Base-by-base conservation (phyloP, 2,797 vertebrate species). In the Liparis tanakae region DNA sequence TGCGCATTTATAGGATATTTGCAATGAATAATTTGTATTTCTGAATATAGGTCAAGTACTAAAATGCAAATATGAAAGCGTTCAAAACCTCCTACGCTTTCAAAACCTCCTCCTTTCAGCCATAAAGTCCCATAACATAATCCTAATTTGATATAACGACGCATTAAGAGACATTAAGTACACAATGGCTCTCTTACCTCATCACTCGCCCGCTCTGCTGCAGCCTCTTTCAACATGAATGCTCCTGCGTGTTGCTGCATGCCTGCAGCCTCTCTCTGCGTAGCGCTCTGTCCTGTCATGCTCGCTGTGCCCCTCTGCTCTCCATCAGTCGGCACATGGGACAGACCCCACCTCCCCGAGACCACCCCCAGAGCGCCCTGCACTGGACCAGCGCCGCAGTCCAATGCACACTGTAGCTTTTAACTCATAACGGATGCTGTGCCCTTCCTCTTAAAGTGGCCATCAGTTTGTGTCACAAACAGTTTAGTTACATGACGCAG, bases 341-440 rank as follows among this genome's bases (percentile, higher is more conserved):
- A 92, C 87, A 88, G 81, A 90, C 87, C 90, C 89, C 91, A 90
- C 92, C 91, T 91, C 90, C 84, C 79, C 56, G 53, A 78, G 36
- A 82, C 79, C 73, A 74, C 80, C 83, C 82, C 81, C 67, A 70
- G 43, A 58, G 60, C 25, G 48, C 44, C 39, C 50, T 76, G 62
- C 62, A 36, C 12, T 65, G 4, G 84, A 64, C 60, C 51, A 82
- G 43, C 44, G n/a, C 46, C 3, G 30, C 55, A 76, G 83, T 90
- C 92, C 89, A 85, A 89, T 89, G 66, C 12, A 46, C 67, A 61
- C 25, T n/a, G 57, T 71, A 73, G 57, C 72, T 4, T 56, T 43
- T 72, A 56, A 88, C 88, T 89, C 84, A 88, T 67, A 79, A 72
- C 64, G 80, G 56, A 50, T 67, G 66, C 34, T 67, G 68, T 71